Percentiles rank a stretch among this genome's conserved stretches.
Evolutionary conservation across 2,888 invertebrate species (phyloP).

Genomic region (Zygothrica quintamaculata): DNA sequence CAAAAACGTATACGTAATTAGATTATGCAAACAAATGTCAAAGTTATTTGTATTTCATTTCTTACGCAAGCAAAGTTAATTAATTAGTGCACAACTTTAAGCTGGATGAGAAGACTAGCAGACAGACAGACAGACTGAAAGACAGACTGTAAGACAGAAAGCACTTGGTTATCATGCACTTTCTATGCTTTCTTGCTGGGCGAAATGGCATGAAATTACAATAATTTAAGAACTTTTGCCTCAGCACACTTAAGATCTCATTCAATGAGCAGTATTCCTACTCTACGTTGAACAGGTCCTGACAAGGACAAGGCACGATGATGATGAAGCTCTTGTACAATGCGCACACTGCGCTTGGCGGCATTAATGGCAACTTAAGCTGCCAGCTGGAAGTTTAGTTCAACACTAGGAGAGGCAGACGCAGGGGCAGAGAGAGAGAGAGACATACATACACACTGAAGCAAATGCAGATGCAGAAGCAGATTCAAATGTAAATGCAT

Average conservation of each 20-base stretch:
- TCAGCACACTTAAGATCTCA: conserved; percentile 47
- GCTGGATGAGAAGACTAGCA: conserved; percentile 3
- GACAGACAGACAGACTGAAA: background rate
- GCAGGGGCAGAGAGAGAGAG: conserved; percentile 5
- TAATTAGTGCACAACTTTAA: conserved; percentile 70
- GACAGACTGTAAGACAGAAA: background rate
- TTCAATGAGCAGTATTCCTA: conserved; percentile 18
- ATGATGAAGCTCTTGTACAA: conserved; percentile 29
- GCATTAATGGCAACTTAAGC: conserved; percentile 68
- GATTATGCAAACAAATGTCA: conserved; percentile 72
- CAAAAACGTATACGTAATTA: conserved; percentile 67
- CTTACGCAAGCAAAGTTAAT: conserved; percentile 74
- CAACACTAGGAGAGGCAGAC: no score
- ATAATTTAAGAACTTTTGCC: conserved; percentile 70
- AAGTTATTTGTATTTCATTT: conserved; percentile 79
- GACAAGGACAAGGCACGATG: conserved; percentile 3
- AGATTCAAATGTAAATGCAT: no score
- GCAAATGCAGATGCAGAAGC: background rate
- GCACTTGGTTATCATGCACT: conserved; percentile 2
- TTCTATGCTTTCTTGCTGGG: conserved; percentile 6
- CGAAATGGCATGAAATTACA: conserved; percentile 58
- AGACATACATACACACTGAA: background rate
- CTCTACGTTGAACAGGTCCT: background rate
- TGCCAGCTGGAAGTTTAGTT: conserved; percentile 42
- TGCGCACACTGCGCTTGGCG: conserved; percentile 27